Percentiles rank a stretch among this genome's conserved stretches.
These are phyloP conservation scores for Bombus polaris DNA, from an alignment of 1,140 invertebrate genomes.

Conservation along the genomic window DNA sequence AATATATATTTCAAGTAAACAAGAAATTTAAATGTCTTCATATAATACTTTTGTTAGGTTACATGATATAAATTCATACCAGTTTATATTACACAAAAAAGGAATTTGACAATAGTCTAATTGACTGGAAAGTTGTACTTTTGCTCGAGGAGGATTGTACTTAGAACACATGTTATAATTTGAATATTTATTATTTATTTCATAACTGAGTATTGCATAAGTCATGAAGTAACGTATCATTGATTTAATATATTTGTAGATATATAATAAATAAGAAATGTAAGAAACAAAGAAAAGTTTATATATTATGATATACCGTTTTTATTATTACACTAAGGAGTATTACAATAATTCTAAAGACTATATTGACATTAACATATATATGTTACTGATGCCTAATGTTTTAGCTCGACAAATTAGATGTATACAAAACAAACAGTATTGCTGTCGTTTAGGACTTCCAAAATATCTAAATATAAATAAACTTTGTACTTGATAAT, in stretches of 20 bases:
- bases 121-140: neutral
- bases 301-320: constrained; percentile 25
- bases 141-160: neutral
- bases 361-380: constrained; percentile 20
- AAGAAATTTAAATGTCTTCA: neutral
- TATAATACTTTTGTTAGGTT: neutral
- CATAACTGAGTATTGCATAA: neutral
- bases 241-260: neutral
- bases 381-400: constrained; percentile 9
- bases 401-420: constrained; percentile 11
- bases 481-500: constrained; percentile 32
- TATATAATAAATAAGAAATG: neutral
- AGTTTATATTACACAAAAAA: neutral
- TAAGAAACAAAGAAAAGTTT: neutral
- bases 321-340: constrained; percentile 38
- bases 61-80: neutral
- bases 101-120: neutral
- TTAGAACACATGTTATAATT: neutral
- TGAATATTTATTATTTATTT: neutral
- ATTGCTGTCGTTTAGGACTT: neutral
- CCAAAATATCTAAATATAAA: neutral
- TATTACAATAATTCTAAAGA: constrained; percentile 38
- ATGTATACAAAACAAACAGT: constrained; percentile 31
- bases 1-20: constrained; percentile 1
- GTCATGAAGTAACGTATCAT: neutral